Evolutionary conservation across 2,113 vertebrate species (phyloP).

Genomic region (Xiphophorus hellerii): DNA sequence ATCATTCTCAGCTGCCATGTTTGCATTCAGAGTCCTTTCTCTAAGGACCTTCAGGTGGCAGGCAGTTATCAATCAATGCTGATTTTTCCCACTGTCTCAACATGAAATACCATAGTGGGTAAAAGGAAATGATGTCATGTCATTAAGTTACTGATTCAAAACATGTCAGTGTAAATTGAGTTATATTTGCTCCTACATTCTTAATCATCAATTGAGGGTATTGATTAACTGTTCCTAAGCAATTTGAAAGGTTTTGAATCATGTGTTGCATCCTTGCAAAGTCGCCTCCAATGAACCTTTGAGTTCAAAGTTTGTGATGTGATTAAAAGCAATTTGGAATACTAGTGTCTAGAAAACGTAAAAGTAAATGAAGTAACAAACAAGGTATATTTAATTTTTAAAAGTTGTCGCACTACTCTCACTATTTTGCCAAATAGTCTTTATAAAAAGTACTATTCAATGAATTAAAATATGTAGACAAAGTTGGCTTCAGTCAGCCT

Average conservation of each 20-base stretch:
- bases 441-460: not conserved
- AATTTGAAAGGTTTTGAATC: not conserved
- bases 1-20: conserved; percentile 7
- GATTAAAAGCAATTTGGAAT: not conserved
- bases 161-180: not conserved
- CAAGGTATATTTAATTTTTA: not conserved
- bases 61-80: conserved; percentile 17
- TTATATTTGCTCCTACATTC: not conserved
- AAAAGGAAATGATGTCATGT: too few relatives aligned
- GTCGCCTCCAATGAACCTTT: not conserved
- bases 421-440: not conserved
- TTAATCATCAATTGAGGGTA: not conserved
- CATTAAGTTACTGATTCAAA: not conserved
- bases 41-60: not conserved
- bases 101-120: not conserved
- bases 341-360: too few relatives aligned
- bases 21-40: not conserved
- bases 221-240: not conserved
- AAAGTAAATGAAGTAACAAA: not conserved
- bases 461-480: conserved; percentile 5
- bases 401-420: not conserved
- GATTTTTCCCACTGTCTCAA: not conserved
- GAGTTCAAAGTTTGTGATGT: not conserved
- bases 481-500: not conserved
- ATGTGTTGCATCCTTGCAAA: not conserved